A percentile compares a stretch with the other conserved stretches of the same genome.
phyloP scores from a whole-genome alignment of 64 coral and sea anemone genomes.

The Pocillopora damicornis region DNA sequence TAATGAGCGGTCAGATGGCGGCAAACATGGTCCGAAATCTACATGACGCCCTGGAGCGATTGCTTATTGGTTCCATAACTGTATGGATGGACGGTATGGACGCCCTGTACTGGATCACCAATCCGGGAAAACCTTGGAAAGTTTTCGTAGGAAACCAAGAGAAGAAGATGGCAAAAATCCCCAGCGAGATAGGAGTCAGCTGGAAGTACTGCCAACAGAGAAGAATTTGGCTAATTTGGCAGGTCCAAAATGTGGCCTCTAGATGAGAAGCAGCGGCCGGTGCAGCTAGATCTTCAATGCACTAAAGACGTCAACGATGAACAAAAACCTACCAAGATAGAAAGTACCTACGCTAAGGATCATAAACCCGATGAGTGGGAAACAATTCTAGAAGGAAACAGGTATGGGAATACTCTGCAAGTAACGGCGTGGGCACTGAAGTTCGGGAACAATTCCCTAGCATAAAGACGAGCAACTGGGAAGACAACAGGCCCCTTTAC shows the following conservation, averaged over 20 bases:
- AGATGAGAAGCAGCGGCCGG: conserved; percentile 35
- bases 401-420: conserved; percentile 33
- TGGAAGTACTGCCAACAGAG: conserved; percentile 44
- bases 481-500: conserved; percentile 36
- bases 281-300: conserved; percentile 27
- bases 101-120: conserved; percentile 17
- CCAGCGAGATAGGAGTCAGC: background rate
- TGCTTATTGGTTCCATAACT: conserved; percentile 20
- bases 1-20: conserved; percentile 21
- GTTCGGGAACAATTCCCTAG: conserved; percentile 28
- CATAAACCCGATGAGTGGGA: conserved; percentile 56
- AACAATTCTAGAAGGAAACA: background rate
- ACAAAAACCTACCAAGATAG: conserved; percentile 26
- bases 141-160: conserved; percentile 44
- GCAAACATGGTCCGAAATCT: conserved; percentile 8
- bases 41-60: background rate
- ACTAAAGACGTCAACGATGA: conserved; percentile 34
- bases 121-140: conserved; percentile 47
- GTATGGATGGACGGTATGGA: conserved; percentile 30
- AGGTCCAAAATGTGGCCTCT: conserved; percentile 57
- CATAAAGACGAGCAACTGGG: conserved; percentile 16
- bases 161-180: conserved; percentile 33
- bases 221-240: conserved; percentile 63
- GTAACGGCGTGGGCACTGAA: conserved; percentile 40
- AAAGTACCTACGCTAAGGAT: background rate